A percentile compares a stretch with the other conserved stretches of the same genome.
These are phyloP conservation scores for Helicolenus hilgendorfi DNA, from an alignment of 2,797 vertebrate genomes.

Conservation along the genomic window DNA sequence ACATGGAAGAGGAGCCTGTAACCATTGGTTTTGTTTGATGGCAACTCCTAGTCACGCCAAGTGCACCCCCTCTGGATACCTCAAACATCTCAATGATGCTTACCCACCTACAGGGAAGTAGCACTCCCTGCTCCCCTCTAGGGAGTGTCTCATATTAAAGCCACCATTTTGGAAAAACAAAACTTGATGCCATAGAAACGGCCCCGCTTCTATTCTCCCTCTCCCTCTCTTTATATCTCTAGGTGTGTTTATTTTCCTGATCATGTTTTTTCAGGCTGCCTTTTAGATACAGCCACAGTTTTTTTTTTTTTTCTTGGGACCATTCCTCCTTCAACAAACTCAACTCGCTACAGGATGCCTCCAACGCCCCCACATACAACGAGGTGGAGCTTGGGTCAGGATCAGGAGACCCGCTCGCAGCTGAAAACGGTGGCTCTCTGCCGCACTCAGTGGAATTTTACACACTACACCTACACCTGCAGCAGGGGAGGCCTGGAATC, in stretches of 20 bases:
- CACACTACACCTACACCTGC: slow-evolving; percentile 83
- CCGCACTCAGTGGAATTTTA: slow-evolving; percentile 74
- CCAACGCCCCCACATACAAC: not conserved
- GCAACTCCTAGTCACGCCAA: slow-evolving; percentile 71
- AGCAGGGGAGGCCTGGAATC: slow-evolving; percentile 72
- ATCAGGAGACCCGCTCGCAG: slow-evolving; percentile 7
- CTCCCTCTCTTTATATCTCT: not conserved
- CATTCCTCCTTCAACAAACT: not conserved
- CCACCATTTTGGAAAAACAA: slow-evolving; percentile 80
- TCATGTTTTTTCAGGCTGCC: slow-evolving; percentile 53
- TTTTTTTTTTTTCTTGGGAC: not conserved
- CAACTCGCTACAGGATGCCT: not conserved
- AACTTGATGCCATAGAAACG: slow-evolving; percentile 70
- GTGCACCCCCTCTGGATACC: slow-evolving; percentile 67
- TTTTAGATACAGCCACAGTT: not conserved
- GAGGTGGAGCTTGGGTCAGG: not conserved
- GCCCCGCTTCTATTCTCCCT: not conserved
- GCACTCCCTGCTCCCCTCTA: slow-evolving; percentile 54
- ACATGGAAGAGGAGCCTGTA: slow-evolving; percentile 53
- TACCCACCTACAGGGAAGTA: slow-evolving; percentile 64
- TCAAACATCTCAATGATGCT: slow-evolving; percentile 81
- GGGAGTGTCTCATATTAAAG: slow-evolving; percentile 76
- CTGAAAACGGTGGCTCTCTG: slow-evolving; percentile 8
- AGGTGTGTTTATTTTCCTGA: slow-evolving; percentile 60
- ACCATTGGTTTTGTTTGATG: slow-evolving; percentile 76